Percentiles rank a stretch among this genome's conserved stretches.
phyloP scores from a whole-genome alignment of 53 echinoderm and acorn worm species.

The Luidia sarsii region DNA sequence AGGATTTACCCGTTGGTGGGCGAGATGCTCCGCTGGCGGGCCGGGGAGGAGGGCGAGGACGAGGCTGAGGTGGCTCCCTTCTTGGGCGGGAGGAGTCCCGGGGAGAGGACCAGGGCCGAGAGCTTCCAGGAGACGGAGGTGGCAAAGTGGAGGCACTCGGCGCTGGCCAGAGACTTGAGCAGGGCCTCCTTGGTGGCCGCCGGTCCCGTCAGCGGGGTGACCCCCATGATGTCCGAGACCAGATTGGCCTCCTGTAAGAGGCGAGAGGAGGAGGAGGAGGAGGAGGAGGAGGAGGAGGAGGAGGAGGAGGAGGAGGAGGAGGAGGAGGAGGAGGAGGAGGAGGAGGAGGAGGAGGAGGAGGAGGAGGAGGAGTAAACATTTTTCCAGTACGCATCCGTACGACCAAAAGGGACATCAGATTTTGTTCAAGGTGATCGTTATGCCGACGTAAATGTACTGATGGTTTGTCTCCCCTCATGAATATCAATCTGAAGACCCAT shows the following conservation, averaged over 20 bases:
- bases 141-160: conserved; percentile 98
- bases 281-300: no score
- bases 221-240: conserved; percentile 83
- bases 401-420: no score
- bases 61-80: no score
- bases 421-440: no score
- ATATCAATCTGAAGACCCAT: no score
- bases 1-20: conserved; percentile 18
- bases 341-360: no score
- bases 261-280: not conserved
- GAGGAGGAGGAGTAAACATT: no score
- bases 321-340: no score
- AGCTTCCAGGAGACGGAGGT: conserved; percentile 97
- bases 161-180: conserved; percentile 75
- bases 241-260: conserved; percentile 81
- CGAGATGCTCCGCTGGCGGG: conserved; percentile 34
- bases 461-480: no score
- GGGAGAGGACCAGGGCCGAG: conserved; percentile 89
- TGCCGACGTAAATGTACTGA: no score
- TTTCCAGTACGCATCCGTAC: no score
- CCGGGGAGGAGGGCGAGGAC: conserved; percentile 40
- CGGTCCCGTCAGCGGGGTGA: conserved; percentile 81
- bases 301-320: no score
- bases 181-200: conserved; percentile 86
- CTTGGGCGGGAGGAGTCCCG: conserved; percentile 62